A percentile compares a stretch with the other conserved stretches of the same genome.
These are phyloP conservation scores for Drosophila rubida DNA, from an alignment of 2,888 invertebrate species.

Conservation along the genomic window DNA sequence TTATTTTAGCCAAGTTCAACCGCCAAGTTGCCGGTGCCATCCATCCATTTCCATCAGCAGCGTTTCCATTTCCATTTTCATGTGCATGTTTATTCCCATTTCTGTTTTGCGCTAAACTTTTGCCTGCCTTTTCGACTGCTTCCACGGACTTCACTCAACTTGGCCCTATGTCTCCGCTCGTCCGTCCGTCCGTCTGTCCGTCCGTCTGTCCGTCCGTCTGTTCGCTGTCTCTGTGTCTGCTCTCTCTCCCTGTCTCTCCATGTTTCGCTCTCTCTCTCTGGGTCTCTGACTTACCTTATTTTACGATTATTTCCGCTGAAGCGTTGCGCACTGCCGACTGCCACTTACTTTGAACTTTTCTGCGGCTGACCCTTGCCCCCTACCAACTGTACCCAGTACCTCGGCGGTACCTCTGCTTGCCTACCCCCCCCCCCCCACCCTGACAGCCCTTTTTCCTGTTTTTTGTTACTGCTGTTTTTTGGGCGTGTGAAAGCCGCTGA, in stretches of 20 bases:
- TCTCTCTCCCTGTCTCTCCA: conserved; percentile 25
- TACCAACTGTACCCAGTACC: background rate
- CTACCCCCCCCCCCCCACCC: background rate
- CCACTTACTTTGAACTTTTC: conserved; percentile 73
- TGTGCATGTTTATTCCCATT: conserved; percentile 34
- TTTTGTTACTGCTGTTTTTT: conserved; percentile 30
- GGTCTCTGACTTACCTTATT: conserved; percentile 61
- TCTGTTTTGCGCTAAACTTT: conserved; percentile 58
- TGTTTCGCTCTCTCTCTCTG: conserved; percentile 26
- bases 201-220: conserved; percentile 20
- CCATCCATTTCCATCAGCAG: conserved; percentile 56
- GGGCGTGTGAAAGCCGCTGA: conserved; percentile 74
- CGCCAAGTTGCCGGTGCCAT: conserved; percentile 30
- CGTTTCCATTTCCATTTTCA: conserved; percentile 54
- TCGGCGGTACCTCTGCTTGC: background rate
- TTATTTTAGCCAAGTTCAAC: conserved; percentile 77
- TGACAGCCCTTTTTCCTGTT: conserved; percentile 20
- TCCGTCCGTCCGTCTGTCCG: conserved; percentile 26
- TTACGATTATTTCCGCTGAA: conserved; percentile 79
- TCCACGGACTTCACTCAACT: conserved; percentile 27
- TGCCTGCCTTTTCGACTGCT: conserved; percentile 32
- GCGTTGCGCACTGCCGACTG: conserved; percentile 69
- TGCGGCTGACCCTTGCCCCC: conserved; percentile 44
- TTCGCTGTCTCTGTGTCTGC: conserved; percentile 23
- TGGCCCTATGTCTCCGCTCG: conserved; percentile 31